Evolutionary conservation across 2,113 vertebrate species (phyloP), one percentile per base, ranked within the genome.

Genomic region (Varanus salvator): DNA sequence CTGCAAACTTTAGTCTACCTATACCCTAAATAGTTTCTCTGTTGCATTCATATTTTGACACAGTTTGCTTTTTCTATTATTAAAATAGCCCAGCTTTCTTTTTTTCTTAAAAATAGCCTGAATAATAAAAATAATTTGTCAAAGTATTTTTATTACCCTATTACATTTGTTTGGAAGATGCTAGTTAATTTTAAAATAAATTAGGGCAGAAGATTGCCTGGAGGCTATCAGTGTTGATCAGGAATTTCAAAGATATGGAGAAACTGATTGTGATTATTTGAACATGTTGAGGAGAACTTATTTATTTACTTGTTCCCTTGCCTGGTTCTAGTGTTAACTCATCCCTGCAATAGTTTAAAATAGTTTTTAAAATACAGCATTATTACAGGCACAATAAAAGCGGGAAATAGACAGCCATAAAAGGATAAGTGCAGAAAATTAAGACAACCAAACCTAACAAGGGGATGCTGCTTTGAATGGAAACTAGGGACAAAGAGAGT

Each of bases 251-350:
- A 78, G 29, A 48, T 78, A 17, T 77, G 44, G 78, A 50, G 8
- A 87, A 87, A 78, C 27, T n/a, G 38, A 50, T 50, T 78, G 74
- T 31, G 76, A 78, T 48, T 87, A 66, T 78, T 87, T 78, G 25
- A 78, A 31, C 38, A 71, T 29, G 38, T 23, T 17, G 38, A 68
- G 2, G 48, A 77, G 50, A 31, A 60, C 2, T 81, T 60, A 7
- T 15, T 60, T 48, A 44, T 76, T 76, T 60, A 17, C 23, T 85
- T 31, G 8, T 75, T 57, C 25, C 31, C 21, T 75, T 86, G 52
- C n/a, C n/a, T 86, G 69, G 38, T 57, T 60, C 25, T 31, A 66
- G 29, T 38, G 19, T 11, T 48, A 50, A n/a, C 31, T n/a, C 48
- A 64, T 3, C 15, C 25, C 84, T 74, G 6, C 25, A 85, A 85